Evolutionary conservation across 2,797 vertebrate genomes (phyloP), one percentile per base, ranked within the genome.

Genomic region (Otolemur crassicaudatus): DNA sequence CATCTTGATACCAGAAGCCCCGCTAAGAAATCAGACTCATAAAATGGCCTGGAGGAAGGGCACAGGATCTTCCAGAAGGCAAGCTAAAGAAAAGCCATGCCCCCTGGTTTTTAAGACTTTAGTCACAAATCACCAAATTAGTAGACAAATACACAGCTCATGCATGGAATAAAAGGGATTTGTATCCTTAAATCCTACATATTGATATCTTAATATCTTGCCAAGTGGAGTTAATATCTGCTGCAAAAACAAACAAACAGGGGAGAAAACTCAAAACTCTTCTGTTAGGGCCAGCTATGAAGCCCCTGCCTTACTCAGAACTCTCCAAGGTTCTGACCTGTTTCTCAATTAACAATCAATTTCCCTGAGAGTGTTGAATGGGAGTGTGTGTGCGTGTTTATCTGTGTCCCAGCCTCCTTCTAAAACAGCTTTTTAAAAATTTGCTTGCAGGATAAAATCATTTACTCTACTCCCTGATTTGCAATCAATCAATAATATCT

Each of bases 261-360:
- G 29, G 4, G 16, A 31, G 40, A 67, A 20, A 65, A 29, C 31
- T 31, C 27, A 67, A 58, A 80, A 80, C 20, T 34, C 49, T 37
- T 53, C 31, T 46, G 27, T 43, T 37, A 43, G 72, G 73, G 58
- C 4, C 83, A 76, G 34, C 75, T 25, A 58, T 14, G 29, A 43
- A 90, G 29, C 22, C 75, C 82, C 13, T 22, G 40, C 37, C 56
- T n/a, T 34, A 82, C 81, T 61, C 65, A 91, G 96, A 94, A 80
- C 96, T 97, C 97, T 98, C 96, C 95, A 96, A 95, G 94, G 96
- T 97, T 97, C 96, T 97, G 94, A 97, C n/a, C 49, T 72, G 67
- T 49, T 73, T 94, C 46, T 83, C 46, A 73, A 61, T 46, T 70
- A 96, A 93, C 53, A 96, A 75, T 19, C 60, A 86, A 58, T 37